Conservation (phyloP, 2,888 invertebrate species). For the Priapulus caudatus region DNA sequence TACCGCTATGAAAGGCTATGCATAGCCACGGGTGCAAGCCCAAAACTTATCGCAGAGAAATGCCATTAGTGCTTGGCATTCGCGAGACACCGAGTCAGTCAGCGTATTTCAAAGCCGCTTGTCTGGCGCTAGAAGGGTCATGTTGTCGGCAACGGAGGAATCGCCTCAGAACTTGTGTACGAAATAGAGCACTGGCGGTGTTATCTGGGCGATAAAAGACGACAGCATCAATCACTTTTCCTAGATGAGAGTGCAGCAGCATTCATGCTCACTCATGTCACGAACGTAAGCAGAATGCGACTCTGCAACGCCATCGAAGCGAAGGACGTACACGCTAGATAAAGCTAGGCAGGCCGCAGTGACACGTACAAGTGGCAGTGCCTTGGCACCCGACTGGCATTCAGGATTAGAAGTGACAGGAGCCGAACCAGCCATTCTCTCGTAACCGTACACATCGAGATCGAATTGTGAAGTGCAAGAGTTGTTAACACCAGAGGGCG, state of each 20-base stretch:
- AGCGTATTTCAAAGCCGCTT: slow-evolving; percentile 56
- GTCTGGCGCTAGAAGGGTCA: slow-evolving; percentile 53
- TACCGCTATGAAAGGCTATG: slow-evolving; percentile 69
- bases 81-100: slow-evolving; percentile 92
- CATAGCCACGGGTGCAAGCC: slow-evolving; percentile 77
- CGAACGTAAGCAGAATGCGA: no score
- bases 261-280: slow-evolving; percentile 58
- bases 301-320: slow-evolving; percentile 41
- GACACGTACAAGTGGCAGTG: slow-evolving; percentile 68
- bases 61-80: no score
- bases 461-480: slow-evolving; percentile 36
- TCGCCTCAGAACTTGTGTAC: slow-evolving; percentile 89
- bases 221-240: slow-evolving; percentile 79
- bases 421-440: no score
- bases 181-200: slow-evolving; percentile 69
- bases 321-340: slow-evolving; percentile 50
- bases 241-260: slow-evolving; percentile 90
- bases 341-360: slow-evolving; percentile 41
- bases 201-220: slow-evolving; percentile 89
- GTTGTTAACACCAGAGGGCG: no score
- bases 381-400: slow-evolving; percentile 96
- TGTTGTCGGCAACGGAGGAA: slow-evolving; percentile 93
- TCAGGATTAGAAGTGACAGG: slow-evolving; percentile 51
- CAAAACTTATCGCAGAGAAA: slow-evolving; percentile 50
- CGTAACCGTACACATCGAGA: slow-evolving; percentile 39